Base-by-base conservation (phyloP, 2,113 vertebrate genomes). In the Malurus elegans region DNA sequence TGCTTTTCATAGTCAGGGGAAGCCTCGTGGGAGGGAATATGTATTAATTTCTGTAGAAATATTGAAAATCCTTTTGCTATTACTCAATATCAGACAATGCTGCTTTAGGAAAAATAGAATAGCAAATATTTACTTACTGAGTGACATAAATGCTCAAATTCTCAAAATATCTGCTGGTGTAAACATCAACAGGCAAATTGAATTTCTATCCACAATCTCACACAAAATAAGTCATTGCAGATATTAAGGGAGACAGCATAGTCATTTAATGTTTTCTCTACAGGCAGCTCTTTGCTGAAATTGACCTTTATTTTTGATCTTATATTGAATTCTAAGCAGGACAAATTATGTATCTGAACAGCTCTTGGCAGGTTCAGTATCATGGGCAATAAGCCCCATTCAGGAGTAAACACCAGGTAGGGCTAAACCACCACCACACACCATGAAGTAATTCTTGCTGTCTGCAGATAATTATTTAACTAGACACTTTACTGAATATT, bases 111-210 rank as follows among this genome's bases (percentile, higher is more conserved):
- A 74, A 67, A 91, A 62, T 0, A 64, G 12, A 83, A 29, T 45
- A 67, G 47, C 40, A 74, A 94, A 88, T 86, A 88, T 74, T 82
- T 96, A 79, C 44, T 74, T 64, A 45, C 8, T 66, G 86, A 40
- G 84, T 89, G 7, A 67, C 90, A 78, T 67, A 26, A 83, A 78
- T 71, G 17, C n/a, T 64, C 79, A 80, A 88, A 89, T 89, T 73
- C 80, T 89, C 69, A 67, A 74, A 86, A 74, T 2, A 58, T 42
- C 58, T 88, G 38, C 58, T 79, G 50, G 20, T 88, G 62, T 79
- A 87, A 87, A 81, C 47, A 92, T 42, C 65, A 89, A 81, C 45
- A 92, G 50, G 82, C 88, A 88, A 90, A 96, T 19, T 54, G 42
- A 83, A 83, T 90, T 96, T 86, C 54, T 3, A 2, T 61, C 76